These are phyloP conservation scores for Dendrocincla fuliginosa DNA, from an alignment of 2,797 vertebrate genomes.

Conservation along the genomic window DNA sequence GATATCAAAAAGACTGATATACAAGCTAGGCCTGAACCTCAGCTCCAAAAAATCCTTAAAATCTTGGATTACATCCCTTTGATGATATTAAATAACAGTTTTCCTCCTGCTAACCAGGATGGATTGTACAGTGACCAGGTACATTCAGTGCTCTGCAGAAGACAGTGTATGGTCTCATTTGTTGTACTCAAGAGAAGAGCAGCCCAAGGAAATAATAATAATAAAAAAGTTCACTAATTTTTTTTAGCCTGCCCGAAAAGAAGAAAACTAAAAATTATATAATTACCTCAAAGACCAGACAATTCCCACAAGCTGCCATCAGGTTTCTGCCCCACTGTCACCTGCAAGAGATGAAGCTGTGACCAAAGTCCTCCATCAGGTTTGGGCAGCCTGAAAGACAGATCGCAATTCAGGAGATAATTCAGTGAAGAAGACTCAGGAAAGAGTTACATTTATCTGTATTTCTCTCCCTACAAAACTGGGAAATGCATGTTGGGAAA, in stretches of 20 bases:
- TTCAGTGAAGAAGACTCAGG: neutral
- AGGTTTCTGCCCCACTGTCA: neutral
- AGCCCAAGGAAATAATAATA: neutral
- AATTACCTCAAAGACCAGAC: neutral
- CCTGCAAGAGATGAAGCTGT: neutral
- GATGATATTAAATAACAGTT: neutral
- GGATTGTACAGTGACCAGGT: accelerated
- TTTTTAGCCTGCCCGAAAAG: neutral
- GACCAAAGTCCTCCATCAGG: neutral
- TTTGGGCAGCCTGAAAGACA: neutral
- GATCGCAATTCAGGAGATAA: neutral
- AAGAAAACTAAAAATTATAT: neutral
- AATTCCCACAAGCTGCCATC: neutral
- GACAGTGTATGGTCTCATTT: neutral
- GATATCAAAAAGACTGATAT: neutral
- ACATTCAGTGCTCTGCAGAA: neutral
- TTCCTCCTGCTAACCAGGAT: neutral
- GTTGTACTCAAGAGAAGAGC: neutral
- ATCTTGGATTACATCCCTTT: neutral
- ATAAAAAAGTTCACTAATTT: neutral
- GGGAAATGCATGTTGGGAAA: neutral
- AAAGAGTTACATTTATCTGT: neutral
- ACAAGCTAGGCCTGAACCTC: neutral
- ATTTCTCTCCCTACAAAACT: neutral
- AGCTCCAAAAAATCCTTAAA: neutral